These are phyloP conservation scores for Bettongia penicillata DNA, from an alignment of 2,113 vertebrate genomes.

Conservation along the genomic window DNA sequence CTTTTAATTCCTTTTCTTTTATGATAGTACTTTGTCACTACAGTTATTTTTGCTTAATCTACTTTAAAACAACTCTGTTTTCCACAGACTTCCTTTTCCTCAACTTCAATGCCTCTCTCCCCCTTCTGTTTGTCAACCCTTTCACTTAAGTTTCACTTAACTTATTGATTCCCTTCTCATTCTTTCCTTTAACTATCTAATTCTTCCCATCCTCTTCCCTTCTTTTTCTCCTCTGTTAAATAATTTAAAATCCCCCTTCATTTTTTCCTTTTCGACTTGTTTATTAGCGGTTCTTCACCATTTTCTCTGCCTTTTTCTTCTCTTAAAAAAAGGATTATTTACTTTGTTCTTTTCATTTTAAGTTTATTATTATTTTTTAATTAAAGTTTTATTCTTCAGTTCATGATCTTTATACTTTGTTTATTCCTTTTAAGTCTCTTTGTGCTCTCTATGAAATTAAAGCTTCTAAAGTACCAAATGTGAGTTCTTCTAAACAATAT, in stretches of 20 bases:
- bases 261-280: neutral
- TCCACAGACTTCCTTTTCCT: neutral
- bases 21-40: neutral
- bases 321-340: neutral
- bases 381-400: neutral
- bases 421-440: neutral
- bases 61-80: neutral
- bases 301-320: neutral
- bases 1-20: neutral
- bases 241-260: neutral
- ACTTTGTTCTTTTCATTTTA: neutral
- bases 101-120: neutral
- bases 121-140: neutral
- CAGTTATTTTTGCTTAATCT: neutral
- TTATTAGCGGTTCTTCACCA: neutral
- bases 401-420: neutral
- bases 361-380: neutral
- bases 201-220: neutral
- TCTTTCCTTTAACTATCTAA: neutral
- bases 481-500: neutral
- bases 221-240: neutral
- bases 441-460: neutral
- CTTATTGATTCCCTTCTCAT: neutral
- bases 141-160: neutral
- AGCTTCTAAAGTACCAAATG: neutral